Base-by-base conservation (phyloP, 2,797 vertebrate species). In the Eidolon dupreanum region DNA sequence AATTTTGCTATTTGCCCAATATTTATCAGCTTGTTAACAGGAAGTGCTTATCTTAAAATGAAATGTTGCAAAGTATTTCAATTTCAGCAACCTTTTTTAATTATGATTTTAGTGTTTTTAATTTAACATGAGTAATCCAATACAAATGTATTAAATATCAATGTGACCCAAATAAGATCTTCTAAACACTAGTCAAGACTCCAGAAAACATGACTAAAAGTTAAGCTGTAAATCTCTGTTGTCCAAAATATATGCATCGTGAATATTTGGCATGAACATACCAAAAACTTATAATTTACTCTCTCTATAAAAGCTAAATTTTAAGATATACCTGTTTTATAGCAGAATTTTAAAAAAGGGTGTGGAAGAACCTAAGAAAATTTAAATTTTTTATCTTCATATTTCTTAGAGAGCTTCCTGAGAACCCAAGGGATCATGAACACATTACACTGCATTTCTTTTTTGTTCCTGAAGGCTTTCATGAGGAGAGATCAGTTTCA, bases 401-500 rank as follows among this genome's bases (percentile, higher is more conserved):
- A 61, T 59, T 79, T 41, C 33, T 55, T 79, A 6, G 51, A 84
- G 81, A 84, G 31, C 24, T 90, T 61, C 57, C 13, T 13, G 19
- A 70, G 61, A 73, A 43, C 33, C 65, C 57, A 78, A 63, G 41
- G 15, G n/a, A 94, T 90, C 24, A 36, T 78, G 66, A 93, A 90
- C n/a, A 96, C 89, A 94, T 81, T 77, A 55, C 1, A 77, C 0
- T 8, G 1, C 8, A 71, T 82, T 90, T 94, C 26, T 90, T 15
- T 22, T 65, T 95, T 93, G 43, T 51, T 95, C 73, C n/a, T 77
- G 12, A 90, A 92, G 46, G 77, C 9, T 90, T 95, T 82, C 33
- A 36, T 57, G 7, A 93, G 51, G 15, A 87, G 13, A 85, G 5
- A 88, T 65, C 7, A n/a, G 24, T 85, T 38, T 84, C 38, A 91